phyloP scores from a whole-genome alignment of 2,888 invertebrate species.

The Agrochola circellaris region DNA sequence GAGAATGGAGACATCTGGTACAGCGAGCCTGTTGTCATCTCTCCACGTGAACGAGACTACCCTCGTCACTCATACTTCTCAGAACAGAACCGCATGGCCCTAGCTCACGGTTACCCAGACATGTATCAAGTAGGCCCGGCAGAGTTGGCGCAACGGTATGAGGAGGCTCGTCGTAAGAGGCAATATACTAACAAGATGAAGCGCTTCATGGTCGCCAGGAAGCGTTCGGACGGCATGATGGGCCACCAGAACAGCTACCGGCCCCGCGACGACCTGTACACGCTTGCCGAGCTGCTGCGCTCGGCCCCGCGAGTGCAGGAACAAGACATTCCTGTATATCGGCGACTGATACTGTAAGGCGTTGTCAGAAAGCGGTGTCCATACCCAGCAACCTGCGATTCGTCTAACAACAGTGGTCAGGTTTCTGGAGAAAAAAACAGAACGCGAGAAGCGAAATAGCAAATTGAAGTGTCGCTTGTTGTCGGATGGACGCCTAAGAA shows the following conservation, averaged over 20 bases:
- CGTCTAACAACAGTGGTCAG: constrained; percentile 45
- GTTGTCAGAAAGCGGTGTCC: constrained; percentile 71
- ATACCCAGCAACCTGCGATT: constrained; percentile 68
- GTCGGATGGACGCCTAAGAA: constrained; percentile 72
- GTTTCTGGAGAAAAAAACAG: constrained; percentile 22
- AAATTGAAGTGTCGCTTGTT: constrained; percentile 62
- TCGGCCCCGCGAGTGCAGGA: constrained; percentile 89
- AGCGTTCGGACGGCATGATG: constrained; percentile 85
- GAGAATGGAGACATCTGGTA: constrained; percentile 91
- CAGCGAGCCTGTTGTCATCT: constrained; percentile 90
- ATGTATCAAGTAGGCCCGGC: constrained; percentile 85
- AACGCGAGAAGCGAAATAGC: constrained; percentile 30
- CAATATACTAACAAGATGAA: constrained; percentile 89
- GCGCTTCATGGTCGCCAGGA: constrained; percentile 92
- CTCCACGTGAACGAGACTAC: constrained; percentile 83
- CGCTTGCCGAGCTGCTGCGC: constrained; percentile 90
- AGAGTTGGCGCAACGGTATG: constrained; percentile 85
- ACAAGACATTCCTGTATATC: constrained; percentile 91
- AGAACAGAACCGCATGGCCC: constrained; percentile 86
- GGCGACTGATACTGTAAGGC: constrained; percentile 91
- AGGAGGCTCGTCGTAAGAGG: constrained; percentile 88
- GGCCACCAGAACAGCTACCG: constrained; percentile 84
- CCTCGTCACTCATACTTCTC: constrained; percentile 87
- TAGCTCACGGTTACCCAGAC: constrained; percentile 84
- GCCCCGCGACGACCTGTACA: constrained; percentile 91